phyloP scores from a whole-genome alignment of 2,888 invertebrate genomes.

The Hyposoter didymator region DNA sequence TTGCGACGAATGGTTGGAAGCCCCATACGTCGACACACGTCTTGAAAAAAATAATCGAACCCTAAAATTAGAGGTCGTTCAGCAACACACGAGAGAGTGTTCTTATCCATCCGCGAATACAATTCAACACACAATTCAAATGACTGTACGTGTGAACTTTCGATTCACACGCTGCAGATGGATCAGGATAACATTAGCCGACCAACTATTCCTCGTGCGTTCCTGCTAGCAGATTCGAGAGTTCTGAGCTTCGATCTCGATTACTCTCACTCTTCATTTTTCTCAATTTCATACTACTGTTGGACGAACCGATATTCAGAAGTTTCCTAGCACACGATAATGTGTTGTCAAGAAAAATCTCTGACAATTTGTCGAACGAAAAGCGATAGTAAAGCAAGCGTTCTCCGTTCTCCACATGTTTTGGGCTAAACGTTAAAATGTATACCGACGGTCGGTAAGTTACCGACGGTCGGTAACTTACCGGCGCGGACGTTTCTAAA shows the following conservation, averaged over 20 bases:
- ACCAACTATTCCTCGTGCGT: slow-evolving; percentile 39
- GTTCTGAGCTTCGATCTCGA: slow-evolving; percentile 67
- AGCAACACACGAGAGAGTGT: not conserved
- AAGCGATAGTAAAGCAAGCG: not conserved
- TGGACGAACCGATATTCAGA: slow-evolving; percentile 20
- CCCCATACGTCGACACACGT: slow-evolving; percentile 71
- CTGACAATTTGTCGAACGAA: not conserved
- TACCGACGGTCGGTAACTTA: not conserved
- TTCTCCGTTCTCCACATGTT: not conserved
- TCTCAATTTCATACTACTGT: not conserved
- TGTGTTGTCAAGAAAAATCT: not conserved
- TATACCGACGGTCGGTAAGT: too few relatives aligned
- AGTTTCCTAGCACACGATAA: not conserved
- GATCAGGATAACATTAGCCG: not conserved
- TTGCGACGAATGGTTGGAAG: slow-evolving; percentile 78
- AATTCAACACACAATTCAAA: not conserved
- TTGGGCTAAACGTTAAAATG: too few relatives aligned
- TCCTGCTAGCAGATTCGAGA: slow-evolving; percentile 52
- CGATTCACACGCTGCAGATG: not conserved
- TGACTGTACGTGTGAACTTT: not conserved
- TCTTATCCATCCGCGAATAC: not conserved
- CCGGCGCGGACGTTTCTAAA: not conserved
- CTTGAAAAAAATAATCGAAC: slow-evolving; percentile 62
- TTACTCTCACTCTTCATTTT: slow-evolving; percentile 62
- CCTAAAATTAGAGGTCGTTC: slow-evolving; percentile 40